phyloP scores from a whole-genome alignment of 2,113 vertebrate species.

The Ptilorrhoa leucosticta region DNA sequence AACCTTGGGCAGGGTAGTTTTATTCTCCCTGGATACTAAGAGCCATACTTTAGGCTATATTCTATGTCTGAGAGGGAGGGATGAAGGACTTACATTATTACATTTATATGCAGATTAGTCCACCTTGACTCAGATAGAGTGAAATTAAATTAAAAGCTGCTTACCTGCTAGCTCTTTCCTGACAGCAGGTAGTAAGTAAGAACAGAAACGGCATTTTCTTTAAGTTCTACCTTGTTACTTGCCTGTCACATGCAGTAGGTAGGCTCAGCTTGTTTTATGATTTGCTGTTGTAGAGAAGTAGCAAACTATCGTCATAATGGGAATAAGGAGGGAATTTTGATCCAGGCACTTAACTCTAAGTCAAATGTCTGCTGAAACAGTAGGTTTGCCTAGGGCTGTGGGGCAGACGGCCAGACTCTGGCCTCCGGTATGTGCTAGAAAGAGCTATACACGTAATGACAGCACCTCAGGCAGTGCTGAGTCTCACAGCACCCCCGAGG shows the following conservation, averaged over 20 bases:
- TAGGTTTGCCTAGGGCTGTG: background rate
- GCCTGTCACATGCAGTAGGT: background rate
- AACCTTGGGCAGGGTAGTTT: background rate
- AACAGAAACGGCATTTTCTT: background rate
- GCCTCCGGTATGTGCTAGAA: background rate
- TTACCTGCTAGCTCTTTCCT: background rate
- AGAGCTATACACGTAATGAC: fast-evolving
- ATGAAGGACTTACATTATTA: background rate
- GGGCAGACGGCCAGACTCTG: background rate
- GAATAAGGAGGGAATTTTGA: background rate
- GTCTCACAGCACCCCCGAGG: background rate
- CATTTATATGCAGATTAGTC: background rate
- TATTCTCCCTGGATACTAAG: background rate
- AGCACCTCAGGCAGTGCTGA: background rate
- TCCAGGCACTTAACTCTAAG: background rate
- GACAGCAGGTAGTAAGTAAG: background rate
- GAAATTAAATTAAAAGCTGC: conserved; percentile 25
- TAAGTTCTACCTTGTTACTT: background rate
- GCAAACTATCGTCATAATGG: background rate
- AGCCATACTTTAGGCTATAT: background rate
- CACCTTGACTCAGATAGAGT: background rate
- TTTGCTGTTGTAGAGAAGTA: background rate
- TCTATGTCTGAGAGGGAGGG: background rate
- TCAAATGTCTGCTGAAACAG: background rate
- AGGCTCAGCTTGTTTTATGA: background rate